These are phyloP conservation scores for Platyscapa corneri DNA, from an alignment of 1,140 invertebrate genomes.

Conservation along the genomic window DNA sequence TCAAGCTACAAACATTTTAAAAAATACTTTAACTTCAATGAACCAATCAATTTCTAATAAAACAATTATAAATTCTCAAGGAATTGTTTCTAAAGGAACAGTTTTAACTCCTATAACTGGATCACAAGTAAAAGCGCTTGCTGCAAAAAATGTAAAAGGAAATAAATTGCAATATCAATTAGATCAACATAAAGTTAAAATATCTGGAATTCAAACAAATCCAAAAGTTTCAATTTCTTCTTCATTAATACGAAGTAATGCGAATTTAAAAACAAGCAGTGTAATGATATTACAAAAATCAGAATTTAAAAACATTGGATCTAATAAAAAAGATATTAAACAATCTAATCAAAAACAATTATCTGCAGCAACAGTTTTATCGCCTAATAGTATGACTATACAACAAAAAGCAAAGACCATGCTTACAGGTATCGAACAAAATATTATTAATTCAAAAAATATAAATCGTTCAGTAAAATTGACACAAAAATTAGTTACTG, in stretches of 20 bases:
- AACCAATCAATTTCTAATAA: conserved; percentile 59
- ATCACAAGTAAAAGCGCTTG: conserved; percentile 71
- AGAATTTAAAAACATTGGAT: conserved; percentile 47
- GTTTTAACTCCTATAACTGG: conserved; percentile 72
- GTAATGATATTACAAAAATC: conserved; percentile 62
- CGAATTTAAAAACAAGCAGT: conserved; percentile 52
- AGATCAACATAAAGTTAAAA: conserved; percentile 63
- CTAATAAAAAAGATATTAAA: conserved; percentile 59
- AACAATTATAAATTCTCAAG: conserved; percentile 59
- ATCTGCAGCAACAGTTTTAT: conserved; percentile 50
- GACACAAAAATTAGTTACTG: conserved; percentile 57
- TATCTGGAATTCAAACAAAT: conserved; percentile 55
- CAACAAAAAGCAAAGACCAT: conserved; percentile 57
- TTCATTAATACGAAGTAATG: conserved; percentile 47
- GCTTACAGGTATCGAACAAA: conserved; percentile 57
- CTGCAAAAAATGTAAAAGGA: conserved; percentile 65
- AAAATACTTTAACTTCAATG: conserved; percentile 72
- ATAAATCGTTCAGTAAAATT: conserved; percentile 54
- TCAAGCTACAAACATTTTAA: conserved; percentile 65
- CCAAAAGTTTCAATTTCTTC: conserved; percentile 56
- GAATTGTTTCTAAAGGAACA: conserved; percentile 68
- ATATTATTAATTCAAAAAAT: conserved; percentile 55
- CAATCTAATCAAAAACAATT: conserved; percentile 56
- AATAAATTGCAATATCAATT: conserved; percentile 65
- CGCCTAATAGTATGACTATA: conserved; percentile 35